Percentiles rank a stretch among this genome's conserved stretches.
Conservation (phyloP, 2,113 vertebrate species). For the Triplophysa dalaica region DNA sequence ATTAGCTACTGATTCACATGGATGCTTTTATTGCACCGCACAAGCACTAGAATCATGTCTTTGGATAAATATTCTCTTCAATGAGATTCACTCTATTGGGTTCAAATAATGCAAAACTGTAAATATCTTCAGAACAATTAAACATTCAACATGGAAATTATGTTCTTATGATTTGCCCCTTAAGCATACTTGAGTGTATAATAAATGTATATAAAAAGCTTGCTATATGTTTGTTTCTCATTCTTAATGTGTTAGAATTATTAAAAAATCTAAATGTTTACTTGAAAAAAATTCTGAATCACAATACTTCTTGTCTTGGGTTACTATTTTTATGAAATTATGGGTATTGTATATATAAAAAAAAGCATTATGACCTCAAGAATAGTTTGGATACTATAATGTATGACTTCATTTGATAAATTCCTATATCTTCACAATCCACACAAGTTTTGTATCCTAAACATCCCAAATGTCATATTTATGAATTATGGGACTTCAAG, state of each 20-base stretch:
- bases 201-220: slow-evolving; percentile 3
- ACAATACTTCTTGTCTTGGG: no score
- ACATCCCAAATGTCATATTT: not conserved
- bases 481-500: no score
- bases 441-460: not conserved
- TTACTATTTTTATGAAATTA: not conserved
- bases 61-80: not conserved
- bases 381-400: not conserved
- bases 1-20: not conserved
- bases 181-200: not conserved
- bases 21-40: not conserved
- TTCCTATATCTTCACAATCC: not conserved
- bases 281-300: no score
- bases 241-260: not conserved
- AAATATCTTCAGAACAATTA: not conserved
- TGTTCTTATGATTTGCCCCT: not conserved
- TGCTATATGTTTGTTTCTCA: not conserved
- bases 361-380: not conserved
- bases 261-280: no score
- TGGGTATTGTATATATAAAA: no score
- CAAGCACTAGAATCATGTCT: not conserved
- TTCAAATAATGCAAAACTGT: no score
- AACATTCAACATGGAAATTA: not conserved
- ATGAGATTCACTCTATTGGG: not conserved
- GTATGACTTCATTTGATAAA: not conserved